These are phyloP conservation scores for Syrista parreyssii DNA, from an alignment of 2,888 invertebrate genomes.

Conservation along the genomic window DNA sequence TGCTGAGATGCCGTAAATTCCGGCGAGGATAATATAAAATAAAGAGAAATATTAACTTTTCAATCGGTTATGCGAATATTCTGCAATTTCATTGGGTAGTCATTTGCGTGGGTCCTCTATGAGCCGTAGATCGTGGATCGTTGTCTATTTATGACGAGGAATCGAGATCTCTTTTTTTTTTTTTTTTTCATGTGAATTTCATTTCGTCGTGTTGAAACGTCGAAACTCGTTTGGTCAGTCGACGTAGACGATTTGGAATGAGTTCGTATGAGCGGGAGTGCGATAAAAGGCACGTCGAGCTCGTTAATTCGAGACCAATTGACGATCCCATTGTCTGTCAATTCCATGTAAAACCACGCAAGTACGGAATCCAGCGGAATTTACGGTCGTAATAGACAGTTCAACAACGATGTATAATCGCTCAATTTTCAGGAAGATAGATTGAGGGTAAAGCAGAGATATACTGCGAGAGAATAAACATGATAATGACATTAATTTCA, in stretches of 20 bases:
- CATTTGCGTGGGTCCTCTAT: neutral
- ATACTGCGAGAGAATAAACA: conserved; percentile 10
- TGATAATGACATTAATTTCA: conserved; percentile 41
- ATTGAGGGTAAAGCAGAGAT: neutral
- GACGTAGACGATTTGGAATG: neutral
- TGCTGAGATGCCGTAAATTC: neutral
- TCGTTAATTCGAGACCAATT: conserved; percentile 31
- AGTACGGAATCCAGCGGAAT: conserved; percentile 26
- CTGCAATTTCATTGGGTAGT: neutral
- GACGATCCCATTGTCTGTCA: conserved; percentile 29
- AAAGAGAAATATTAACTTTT: neutral
- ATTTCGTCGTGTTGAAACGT: neutral
- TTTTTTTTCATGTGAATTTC: neutral
- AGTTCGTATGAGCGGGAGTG: neutral
- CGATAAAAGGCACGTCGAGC: neutral
- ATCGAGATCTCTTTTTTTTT: neutral
- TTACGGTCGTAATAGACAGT: conserved; percentile 33
- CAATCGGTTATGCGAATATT: neutral
- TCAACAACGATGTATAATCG: conserved; percentile 30
- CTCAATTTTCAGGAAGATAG: conserved; percentile 22
- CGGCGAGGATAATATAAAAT: neutral
- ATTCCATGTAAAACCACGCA: conserved; percentile 11
- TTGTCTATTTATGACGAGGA: neutral
- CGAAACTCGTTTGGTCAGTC: neutral
- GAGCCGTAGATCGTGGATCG: neutral